Evolutionary conservation across 2,888 invertebrate genomes (phyloP), one percentile per base, ranked within the genome.

Genomic region (Diarsia brunnea): DNA sequence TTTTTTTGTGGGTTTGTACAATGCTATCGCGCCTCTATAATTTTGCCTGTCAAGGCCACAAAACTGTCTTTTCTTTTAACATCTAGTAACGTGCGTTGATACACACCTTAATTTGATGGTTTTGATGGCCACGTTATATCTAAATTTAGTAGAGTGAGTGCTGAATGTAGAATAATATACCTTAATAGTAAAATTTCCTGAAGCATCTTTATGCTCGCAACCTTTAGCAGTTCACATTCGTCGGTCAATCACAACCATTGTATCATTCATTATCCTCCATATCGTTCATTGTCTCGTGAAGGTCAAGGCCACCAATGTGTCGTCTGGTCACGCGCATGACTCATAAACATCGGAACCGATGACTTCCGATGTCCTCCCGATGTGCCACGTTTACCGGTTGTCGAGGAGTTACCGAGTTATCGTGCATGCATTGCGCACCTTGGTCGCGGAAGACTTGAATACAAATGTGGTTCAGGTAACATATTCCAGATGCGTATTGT

Each of bases 271-370:
- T 51, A 69, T 84, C 69, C 67, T 70, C 69, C 61, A 69, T 60
- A 60, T 16, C 78, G 68, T 68, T 55, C 84, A 80, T 64, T 70
- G 60, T 71, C 19, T 73, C n/a, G n/a, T 45, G 74, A 75, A 82
- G 82, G 82, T n/a, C 81, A 69, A 66, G 81, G 84, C 38, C 21
- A n/a, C 55, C 21, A 31, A 47, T 53, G 69, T 47, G 45, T 64
- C 60, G 64, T 65, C 68, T 79, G 75, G 65, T 84, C 81, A 84
- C 84, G 81, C 68, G 68, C 43, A 72, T 82, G 84, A 82, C 69
- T 82, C 84, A 84, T 69, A 61, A 49, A 55, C 16, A 84, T 80
- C 65, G 69, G 71, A 84, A 69, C 71, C 60, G 43, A 53, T 55
- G 51, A 84, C 68, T 79, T 71, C 79, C 64, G 64, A 73, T 80